Percentiles rank a stretch among this genome's conserved stretches.
Evolutionary conservation across 1,140 invertebrate species (phyloP).

Genomic region (Drosophila sturtevanti): DNA sequence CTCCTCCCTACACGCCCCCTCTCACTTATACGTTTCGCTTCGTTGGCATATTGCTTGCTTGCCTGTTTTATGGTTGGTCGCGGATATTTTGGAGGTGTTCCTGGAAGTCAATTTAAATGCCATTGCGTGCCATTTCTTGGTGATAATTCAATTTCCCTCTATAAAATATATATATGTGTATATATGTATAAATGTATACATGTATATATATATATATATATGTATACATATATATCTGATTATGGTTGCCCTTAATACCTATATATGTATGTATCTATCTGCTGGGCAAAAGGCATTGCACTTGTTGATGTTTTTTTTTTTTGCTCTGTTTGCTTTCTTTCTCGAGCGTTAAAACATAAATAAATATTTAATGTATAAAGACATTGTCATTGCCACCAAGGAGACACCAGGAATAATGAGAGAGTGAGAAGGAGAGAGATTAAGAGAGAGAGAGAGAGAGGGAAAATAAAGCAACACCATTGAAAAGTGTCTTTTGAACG

Average conservation of each 20-base stretch:
- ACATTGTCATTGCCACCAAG: constrained; percentile 44
- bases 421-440: constrained; percentile 17
- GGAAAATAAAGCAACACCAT: neutral
- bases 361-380: constrained; percentile 62
- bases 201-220: neutral
- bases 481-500: constrained; percentile 29
- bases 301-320: constrained; percentile 53
- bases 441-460: too few relatives aligned
- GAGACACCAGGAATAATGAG: constrained; percentile 25
- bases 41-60: too few relatives aligned
- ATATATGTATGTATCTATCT: neutral
- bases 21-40: neutral
- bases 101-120: constrained; percentile 18
- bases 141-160: constrained; percentile 43
- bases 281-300: constrained; percentile 14
- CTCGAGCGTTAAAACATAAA: constrained; percentile 53
- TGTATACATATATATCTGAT: neutral
- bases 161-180: constrained; percentile 8
- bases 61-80: constrained; percentile 31
- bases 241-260: neutral
- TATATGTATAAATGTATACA: neutral
- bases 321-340: constrained; percentile 27
- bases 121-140: constrained; percentile 31
- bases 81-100: constrained; percentile 8
- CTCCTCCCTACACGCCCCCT: too few relatives aligned